Conservation (phyloP, 2,797 vertebrate genomes). For the Ibycter americanus region DNA sequence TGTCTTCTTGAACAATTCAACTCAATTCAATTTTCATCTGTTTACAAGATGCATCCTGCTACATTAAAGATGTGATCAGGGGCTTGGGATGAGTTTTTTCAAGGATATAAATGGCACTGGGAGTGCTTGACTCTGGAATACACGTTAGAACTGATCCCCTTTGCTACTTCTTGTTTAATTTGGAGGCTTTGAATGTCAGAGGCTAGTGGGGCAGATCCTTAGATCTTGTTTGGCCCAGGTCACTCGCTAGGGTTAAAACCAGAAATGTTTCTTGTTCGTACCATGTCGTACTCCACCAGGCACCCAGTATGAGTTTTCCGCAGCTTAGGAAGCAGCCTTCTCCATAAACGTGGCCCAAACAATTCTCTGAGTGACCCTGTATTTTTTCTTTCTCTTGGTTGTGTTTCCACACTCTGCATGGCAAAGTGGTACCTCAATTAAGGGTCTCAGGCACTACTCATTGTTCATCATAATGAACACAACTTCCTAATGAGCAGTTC, state of each 20-base stretch:
- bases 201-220: background rate
- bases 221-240: background rate
- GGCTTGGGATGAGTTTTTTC: background rate
- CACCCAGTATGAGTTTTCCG: background rate
- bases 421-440: background rate
- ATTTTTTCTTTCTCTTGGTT: background rate
- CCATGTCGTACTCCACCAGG: fast-evolving
- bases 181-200: background rate
- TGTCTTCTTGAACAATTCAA: background rate
- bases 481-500: background rate
- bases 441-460: background rate
- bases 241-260: background rate
- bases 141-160: fast-evolving
- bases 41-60: background rate
- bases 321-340: background rate
- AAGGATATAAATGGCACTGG: background rate
- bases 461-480: background rate
- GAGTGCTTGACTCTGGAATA: background rate
- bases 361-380: background rate
- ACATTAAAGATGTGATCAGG: background rate
- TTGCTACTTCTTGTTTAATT: background rate
- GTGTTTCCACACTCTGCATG: background rate
- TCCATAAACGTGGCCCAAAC: background rate
- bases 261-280: background rate
- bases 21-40: background rate